Base-by-base conservation (phyloP, 2,888 invertebrate species). In the Phlogophora meticulosa region DNA sequence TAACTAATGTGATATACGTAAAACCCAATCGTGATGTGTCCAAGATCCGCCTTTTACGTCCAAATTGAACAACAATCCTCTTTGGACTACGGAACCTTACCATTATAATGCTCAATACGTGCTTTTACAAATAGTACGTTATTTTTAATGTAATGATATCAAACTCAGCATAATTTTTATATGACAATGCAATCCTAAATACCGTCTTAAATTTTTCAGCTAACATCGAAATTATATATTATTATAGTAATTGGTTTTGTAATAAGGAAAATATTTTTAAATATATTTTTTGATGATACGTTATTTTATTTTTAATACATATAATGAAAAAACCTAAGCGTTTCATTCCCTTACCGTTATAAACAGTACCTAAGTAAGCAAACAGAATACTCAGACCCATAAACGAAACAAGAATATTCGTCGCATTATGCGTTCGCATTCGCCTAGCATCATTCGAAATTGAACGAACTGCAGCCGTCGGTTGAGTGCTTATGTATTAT, bases 251-350 rank as follows among this genome's bases (percentile, higher is more conserved):
- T 72, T 81, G 78, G 85, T 87, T 87, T 86, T 81, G 68, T 85
- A 78, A 83, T 86, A 83, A 78, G 85, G 49, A 88, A 83, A 83
- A 86, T 65, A 65, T 75, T 74, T 72, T 74, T 58, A 55, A 75
- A 75, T 76, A 80, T 91, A 91, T 92, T 91, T 92, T 91, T 90
- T 87, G 85, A 89, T 89, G 87, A 83, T 83, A 85, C 80, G 83
- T 89, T 89, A 78, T 88, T 88, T 89, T 74, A 72, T 76, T 81
- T 80, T 52, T 68, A 63, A 68, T 78, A 74, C 52, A 71, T 66
- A 52, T 56, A 61, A 61, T 52, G 15, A 46, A 60, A 55, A 32
- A 11, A 10, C 3, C 34, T 4, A n/a, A 49, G 51, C 22, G 34
- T 66, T 65, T 62, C 11, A 53, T 61, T 53, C 34, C 38, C 38